These are phyloP conservation scores for Cercopithecus petaurista DNA, from an alignment of 2,797 vertebrate species.

Conservation along the genomic window DNA sequence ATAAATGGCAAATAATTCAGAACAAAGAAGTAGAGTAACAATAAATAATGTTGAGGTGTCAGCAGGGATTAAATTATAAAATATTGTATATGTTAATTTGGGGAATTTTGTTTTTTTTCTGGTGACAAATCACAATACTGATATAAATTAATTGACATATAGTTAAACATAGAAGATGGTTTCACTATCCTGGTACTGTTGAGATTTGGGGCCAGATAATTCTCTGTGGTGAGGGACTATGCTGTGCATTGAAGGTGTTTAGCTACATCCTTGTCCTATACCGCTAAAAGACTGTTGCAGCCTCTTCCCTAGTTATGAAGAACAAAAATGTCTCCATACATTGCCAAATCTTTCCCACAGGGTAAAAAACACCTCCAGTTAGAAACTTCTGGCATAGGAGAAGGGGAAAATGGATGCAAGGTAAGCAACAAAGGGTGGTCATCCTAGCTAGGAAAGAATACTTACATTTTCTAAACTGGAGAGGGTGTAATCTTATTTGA, in stretches of 20 bases:
- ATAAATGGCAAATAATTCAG: background rate
- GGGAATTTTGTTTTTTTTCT: background rate
- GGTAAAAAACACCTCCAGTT: background rate
- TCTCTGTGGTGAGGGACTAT: background rate
- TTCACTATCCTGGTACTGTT: background rate
- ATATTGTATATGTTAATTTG: background rate
- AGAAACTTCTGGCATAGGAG: background rate
- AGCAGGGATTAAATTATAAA: background rate
- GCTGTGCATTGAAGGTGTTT: background rate
- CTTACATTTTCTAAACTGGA: background rate
- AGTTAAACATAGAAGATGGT: background rate
- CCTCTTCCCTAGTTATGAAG: background rate
- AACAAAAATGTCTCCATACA: background rate
- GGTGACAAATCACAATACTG: background rate
- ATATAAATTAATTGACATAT: background rate
- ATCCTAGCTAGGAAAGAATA: background rate
- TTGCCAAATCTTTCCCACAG: background rate
- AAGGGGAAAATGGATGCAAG: background rate
- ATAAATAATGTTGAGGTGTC: background rate
- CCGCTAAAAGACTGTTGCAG: background rate
- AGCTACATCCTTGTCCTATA: fast-evolving
- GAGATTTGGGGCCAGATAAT: background rate
- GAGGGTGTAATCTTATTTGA: background rate
- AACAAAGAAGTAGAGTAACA: background rate
- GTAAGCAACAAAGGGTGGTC: background rate